Base-by-base conservation (phyloP, 2,113 vertebrate genomes). In the Seriola dumerili region DNA sequence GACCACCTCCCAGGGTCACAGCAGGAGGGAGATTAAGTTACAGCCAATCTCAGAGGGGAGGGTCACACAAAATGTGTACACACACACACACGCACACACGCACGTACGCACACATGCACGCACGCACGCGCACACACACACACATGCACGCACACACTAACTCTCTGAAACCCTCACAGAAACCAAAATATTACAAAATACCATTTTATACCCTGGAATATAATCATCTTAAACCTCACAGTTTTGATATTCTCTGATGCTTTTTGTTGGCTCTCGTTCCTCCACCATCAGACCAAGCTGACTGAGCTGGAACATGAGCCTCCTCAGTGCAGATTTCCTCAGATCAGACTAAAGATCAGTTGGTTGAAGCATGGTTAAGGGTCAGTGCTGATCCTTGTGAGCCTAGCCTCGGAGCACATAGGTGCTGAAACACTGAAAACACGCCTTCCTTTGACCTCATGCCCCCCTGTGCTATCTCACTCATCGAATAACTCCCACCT, bases 1-100 rank as follows among this genome's bases (percentile, higher is more conserved):
- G 92, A 90, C 88, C 87, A 91, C 91, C 93, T 93, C 93, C 92
- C 92, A 92, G 91, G 92, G 94, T 86, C 91, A 80, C 92, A 93
- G 90, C 84, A 72, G 88, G 92, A 84, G 93, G 83, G 54, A 82
- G 91, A 93, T 94, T 92, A 87, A 81, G 89, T 95, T 95, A 94
- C 94, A 88, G 83, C 84, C 84, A 85, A 67, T 69, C 84, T 91
- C 87, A 76, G 85, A 81, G 66, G n/a, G 21, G 78, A 87, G 78
- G 78, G 85, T 63, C 86, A 61, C 75, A 78, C 81, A 80, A 78
- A 83, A 72, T 21, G 34, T 70, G 67, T 19, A 14, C 19, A 34
- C 72, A 25, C 59, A 48, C 66, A 73, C 77, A 84, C 78, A 62
- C 21, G 23, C 69, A 23, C 59, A 44, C 58, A 73, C n/a, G n/a